These are phyloP conservation scores for Cyrtonyx montezumae DNA, from an alignment of 2,113 vertebrate species.

Conservation along the genomic window DNA sequence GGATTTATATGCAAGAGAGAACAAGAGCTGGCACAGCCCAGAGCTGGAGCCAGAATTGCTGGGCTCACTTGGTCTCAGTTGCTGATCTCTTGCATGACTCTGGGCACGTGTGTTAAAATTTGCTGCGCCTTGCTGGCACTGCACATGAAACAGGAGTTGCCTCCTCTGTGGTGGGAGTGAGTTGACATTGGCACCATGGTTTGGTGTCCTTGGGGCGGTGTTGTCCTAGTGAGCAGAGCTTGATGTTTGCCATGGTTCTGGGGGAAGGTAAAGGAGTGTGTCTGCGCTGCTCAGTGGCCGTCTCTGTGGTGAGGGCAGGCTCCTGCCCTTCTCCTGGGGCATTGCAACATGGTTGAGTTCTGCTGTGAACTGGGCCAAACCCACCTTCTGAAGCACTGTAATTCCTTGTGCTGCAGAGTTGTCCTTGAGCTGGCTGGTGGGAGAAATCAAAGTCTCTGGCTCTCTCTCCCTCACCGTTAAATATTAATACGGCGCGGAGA, in stretches of 20 bases:
- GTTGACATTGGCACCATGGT: not conserved
- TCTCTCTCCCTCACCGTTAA: constrained; percentile 32
- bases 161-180: accelerated
- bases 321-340: not conserved
- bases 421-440: constrained; percentile 39
- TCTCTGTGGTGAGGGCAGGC: not conserved
- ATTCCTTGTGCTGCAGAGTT: constrained; percentile 14
- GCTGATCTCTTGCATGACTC: not conserved
- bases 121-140: not conserved
- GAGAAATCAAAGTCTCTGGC: constrained; percentile 29
- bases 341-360: not conserved
- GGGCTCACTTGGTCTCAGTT: not conserved
- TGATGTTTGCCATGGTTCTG: not conserved
- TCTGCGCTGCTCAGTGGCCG: not conserved
- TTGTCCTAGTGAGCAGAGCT: not conserved
- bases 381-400: not conserved
- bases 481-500: not conserved
- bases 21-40: constrained; percentile 1
- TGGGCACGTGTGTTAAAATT: not conserved
- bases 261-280: accelerated
- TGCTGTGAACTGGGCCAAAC: constrained; percentile 27
- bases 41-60: not conserved
- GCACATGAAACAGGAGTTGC: not conserved
- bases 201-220: not conserved
- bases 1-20: constrained; percentile 37